phyloP scores from a whole-genome alignment of 2,888 invertebrate species.

The Lepeophtheirus nordmannii region DNA sequence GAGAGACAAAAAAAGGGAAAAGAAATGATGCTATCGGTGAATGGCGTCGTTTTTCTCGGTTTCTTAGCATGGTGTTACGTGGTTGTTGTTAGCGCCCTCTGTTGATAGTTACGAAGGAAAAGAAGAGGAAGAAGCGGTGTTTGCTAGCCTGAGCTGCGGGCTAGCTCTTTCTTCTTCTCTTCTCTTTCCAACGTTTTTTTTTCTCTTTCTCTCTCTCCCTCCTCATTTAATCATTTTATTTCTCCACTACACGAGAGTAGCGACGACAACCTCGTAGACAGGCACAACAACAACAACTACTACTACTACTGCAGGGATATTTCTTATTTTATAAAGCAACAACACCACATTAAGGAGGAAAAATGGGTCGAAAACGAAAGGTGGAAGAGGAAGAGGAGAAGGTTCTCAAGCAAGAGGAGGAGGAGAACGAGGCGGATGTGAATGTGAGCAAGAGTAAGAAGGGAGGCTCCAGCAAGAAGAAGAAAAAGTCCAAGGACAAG shows the following conservation, averaged over 20 bases:
- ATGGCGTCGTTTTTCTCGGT: slow-evolving; percentile 9
- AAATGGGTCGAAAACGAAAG: slow-evolving; percentile 3
- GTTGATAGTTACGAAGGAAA: not conserved
- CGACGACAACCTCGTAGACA: no score
- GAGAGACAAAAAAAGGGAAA: not conserved
- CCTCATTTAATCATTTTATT: no score
- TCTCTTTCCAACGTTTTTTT: slow-evolving; percentile 8
- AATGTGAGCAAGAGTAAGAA: not conserved
- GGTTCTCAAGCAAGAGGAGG: not conserved
- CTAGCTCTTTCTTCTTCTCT: not conserved
- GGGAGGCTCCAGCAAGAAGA: no score
- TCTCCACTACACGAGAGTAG: no score
- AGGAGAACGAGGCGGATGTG: not conserved
- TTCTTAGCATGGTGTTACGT: not conserved
- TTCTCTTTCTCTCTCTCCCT: not conserved
- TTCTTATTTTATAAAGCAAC: no score
- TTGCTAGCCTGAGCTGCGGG: not conserved
- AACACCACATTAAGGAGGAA: no score
- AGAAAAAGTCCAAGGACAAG: not conserved
- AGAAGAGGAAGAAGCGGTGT: not conserved
- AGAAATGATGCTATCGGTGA: not conserved
- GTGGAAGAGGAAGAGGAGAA: not conserved
- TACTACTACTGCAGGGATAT: no score
- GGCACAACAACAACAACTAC: no score
- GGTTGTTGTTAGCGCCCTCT: not conserved